These are phyloP conservation scores for Batillaria attramentaria DNA, from an alignment of 1,140 invertebrate genomes.

Conservation along the genomic window DNA sequence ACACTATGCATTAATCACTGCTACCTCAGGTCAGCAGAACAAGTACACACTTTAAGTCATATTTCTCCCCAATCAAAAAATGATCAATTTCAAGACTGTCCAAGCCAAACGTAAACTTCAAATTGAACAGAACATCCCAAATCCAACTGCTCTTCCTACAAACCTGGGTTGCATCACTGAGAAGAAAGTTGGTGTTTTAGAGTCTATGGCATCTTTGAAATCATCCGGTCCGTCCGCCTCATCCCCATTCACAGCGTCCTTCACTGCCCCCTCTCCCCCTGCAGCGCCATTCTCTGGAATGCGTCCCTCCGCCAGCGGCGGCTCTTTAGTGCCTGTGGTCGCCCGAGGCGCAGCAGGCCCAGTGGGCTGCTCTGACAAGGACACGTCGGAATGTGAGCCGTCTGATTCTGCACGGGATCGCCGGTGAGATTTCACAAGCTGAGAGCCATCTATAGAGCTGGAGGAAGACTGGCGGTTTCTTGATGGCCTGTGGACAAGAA, in stretches of 20 bases:
- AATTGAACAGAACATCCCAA: no score
- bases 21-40: no score
- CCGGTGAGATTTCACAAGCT: slow-evolving; percentile 3
- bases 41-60: no score
- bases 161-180: slow-evolving; percentile 60
- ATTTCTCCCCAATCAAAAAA: no score
- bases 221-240: slow-evolving; percentile 37
- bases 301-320: neutral
- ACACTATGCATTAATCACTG: no score
- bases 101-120: no score
- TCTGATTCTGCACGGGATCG: slow-evolving; percentile 41
- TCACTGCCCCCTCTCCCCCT: neutral
- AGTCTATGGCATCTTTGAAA: slow-evolving; percentile 64
- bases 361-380: slow-evolving; percentile 30
- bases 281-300: neutral
- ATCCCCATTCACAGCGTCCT: neutral
- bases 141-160: neutral
- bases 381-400: slow-evolving; percentile 35
- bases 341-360: neutral
- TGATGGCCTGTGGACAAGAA: slow-evolving; percentile 13
- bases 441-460: slow-evolving; percentile 30
- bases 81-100: no score
- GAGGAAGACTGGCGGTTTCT: slow-evolving; percentile 22
- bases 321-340: neutral
- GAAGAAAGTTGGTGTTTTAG: slow-evolving; percentile 61